Percentiles rank a stretch among this genome's conserved stretches.
These are phyloP conservation scores for Andricus quercusramuli DNA, from an alignment of 2,888 invertebrate genomes.

Conservation along the genomic window DNA sequence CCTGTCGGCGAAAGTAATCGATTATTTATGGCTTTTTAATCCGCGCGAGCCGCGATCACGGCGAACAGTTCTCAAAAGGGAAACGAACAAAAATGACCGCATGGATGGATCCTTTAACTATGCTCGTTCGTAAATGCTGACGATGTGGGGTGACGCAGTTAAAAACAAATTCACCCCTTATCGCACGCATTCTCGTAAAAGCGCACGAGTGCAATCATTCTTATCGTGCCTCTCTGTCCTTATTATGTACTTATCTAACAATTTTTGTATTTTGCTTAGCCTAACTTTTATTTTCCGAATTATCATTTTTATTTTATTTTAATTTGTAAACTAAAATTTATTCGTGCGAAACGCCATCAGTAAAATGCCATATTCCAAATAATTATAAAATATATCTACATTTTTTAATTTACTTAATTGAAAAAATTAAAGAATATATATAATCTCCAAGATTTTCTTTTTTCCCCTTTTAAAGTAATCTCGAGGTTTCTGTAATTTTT, in stretches of 20 bases:
- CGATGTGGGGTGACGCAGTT: slow-evolving; percentile 27
- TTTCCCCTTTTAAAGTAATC: no score
- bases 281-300: no score
- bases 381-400: no score
- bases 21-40: slow-evolving; percentile 55
- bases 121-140: slow-evolving; percentile 34
- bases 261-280: background rate
- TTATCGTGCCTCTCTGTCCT: background rate
- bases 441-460: no score
- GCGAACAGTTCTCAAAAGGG: slow-evolving; percentile 42
- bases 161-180: background rate
- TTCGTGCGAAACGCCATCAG: no score
- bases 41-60: background rate
- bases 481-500: no score
- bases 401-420: no score
- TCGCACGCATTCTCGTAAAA: background rate
- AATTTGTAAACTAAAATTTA: no score
- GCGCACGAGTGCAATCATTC: background rate
- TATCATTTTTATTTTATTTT: no score
- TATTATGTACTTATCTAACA: background rate
- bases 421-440: no score
- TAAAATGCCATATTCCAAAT: no score
- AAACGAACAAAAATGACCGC: slow-evolving; percentile 46
- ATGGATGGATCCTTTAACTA: slow-evolving; percentile 50
- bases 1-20: slow-evolving; percentile 48